A percentile compares a stretch with the other conserved stretches of the same genome.
Conservation (phyloP, 2,797 vertebrate genomes). For the Pangasius mekongensis region DNA sequence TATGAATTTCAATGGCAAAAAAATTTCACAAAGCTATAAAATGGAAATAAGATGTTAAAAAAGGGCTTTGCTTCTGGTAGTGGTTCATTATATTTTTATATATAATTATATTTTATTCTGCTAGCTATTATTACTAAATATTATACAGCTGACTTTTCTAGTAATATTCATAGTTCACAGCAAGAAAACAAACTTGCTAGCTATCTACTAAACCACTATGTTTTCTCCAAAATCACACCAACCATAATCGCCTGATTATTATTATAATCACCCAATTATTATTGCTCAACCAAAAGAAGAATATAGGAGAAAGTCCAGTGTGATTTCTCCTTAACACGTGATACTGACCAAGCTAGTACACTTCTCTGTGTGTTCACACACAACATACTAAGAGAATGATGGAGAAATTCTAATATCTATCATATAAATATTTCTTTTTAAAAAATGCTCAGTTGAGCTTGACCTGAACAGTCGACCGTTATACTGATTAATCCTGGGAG, state of each 20-base stretch:
- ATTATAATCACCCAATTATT: background rate
- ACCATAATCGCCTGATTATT: background rate
- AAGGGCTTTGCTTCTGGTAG: background rate
- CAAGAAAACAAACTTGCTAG: background rate
- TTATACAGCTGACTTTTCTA: background rate
- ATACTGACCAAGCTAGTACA: background rate
- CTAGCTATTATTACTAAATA: background rate
- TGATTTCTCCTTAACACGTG: background rate
- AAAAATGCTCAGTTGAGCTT: constrained; percentile 31
- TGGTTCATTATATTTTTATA: background rate
- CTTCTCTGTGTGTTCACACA: background rate
- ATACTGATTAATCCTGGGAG: constrained; percentile 49
- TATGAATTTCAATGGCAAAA: background rate
- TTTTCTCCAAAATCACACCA: background rate
- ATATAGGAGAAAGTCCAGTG: background rate
- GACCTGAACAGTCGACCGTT: constrained; percentile 52
- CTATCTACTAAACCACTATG: background rate
- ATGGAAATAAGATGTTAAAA: background rate
- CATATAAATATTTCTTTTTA: background rate
- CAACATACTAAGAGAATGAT: background rate
- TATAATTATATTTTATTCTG: no score
- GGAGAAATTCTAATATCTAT: background rate
- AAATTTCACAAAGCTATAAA: background rate
- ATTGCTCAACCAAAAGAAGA: background rate
- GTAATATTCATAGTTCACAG: background rate